A percentile compares a stretch with the other conserved stretches of the same genome.
Evolutionary conservation across 2,888 invertebrate genomes (phyloP).

Genomic region (Lysandra bellargus): DNA sequence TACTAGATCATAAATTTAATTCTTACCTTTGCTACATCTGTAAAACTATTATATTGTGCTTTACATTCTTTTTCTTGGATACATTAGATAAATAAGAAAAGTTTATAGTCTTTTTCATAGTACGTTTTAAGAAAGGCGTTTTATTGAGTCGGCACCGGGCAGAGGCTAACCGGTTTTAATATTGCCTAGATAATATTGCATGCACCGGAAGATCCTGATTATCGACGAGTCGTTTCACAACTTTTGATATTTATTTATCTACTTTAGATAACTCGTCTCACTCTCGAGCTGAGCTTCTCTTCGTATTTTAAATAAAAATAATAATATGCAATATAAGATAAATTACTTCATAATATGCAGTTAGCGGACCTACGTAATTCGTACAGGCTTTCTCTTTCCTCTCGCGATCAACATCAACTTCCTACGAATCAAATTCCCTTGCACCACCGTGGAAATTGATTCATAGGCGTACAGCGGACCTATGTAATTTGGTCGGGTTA

Average conservation of each 20-base stretch:
- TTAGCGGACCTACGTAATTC: no score
- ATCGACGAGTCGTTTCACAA: slow-evolving; percentile 53
- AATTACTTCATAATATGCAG: no score
- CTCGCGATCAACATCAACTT: no score
- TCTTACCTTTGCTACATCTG: no score
- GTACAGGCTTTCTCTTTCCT: no score
- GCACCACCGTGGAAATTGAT: no score
- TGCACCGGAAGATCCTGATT: slow-evolving; percentile 58
- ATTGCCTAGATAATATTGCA: slow-evolving; percentile 36
- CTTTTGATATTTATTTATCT: slow-evolving; percentile 42
- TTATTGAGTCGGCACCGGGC: slow-evolving; percentile 6
- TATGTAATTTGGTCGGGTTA: neutral
- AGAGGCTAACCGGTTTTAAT: slow-evolving; percentile 49
- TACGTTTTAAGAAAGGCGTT: slow-evolving; percentile 1
- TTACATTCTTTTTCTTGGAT: no score
- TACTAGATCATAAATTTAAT: no score
- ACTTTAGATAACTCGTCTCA: neutral
- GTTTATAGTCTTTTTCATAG: neutral
- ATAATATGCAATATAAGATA: neutral
- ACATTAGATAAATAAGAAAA: neutral
- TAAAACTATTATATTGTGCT: no score
- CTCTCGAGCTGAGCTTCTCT: neutral
- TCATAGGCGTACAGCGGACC: no score
- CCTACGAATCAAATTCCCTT: no score
- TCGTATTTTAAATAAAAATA: neutral